A percentile compares a stretch with the other conserved stretches of the same genome.
These are phyloP conservation scores for Trissoscelio sp. DNA, from an alignment of 2,888 invertebrate genomes.

Conservation along the genomic window DNA sequence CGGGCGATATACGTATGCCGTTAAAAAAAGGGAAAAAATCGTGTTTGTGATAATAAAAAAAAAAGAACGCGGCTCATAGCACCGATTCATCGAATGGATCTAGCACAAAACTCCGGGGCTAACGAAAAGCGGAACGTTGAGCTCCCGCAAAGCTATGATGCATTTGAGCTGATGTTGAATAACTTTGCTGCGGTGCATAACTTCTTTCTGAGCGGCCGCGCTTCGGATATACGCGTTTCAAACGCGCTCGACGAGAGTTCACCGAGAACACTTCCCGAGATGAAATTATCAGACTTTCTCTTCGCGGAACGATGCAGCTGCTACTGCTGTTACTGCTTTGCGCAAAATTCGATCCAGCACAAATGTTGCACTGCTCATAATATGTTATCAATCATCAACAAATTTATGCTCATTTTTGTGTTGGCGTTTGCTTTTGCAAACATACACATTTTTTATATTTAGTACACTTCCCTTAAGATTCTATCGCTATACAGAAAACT, in stretches of 20 bases:
- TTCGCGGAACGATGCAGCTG: slow-evolving; percentile 38
- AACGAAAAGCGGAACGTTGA: slow-evolving; percentile 32
- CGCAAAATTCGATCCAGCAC: slow-evolving; percentile 30
- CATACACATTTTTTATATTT: no score
- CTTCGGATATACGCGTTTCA: slow-evolving; percentile 32
- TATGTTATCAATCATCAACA: slow-evolving; percentile 2
- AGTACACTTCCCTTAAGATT: no score
- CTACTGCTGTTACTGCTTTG: slow-evolving; percentile 8
- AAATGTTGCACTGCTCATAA: slow-evolving; percentile 17
- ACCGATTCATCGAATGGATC: slow-evolving; percentile 34
- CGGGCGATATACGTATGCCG: not conserved
- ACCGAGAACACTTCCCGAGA: slow-evolving; percentile 48
- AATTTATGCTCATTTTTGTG: not conserved
- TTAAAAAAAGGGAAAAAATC: slow-evolving; percentile 15
- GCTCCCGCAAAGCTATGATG: slow-evolving; percentile 22
- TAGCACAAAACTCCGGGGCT: slow-evolving; percentile 28
- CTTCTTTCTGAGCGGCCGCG: slow-evolving; percentile 43
- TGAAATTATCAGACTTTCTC: slow-evolving; percentile 56
- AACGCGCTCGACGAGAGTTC: slow-evolving; percentile 47
- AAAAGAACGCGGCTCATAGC: not conserved
- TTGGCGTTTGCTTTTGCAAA: no score
- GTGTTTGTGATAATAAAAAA: slow-evolving; percentile 7
- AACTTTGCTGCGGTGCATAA: slow-evolving; percentile 56
- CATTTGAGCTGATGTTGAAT: slow-evolving; percentile 57
- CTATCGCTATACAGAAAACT: no score